Conservation (phyloP, 2,113 vertebrate genomes). For the Pampusana beccarii region DNA sequence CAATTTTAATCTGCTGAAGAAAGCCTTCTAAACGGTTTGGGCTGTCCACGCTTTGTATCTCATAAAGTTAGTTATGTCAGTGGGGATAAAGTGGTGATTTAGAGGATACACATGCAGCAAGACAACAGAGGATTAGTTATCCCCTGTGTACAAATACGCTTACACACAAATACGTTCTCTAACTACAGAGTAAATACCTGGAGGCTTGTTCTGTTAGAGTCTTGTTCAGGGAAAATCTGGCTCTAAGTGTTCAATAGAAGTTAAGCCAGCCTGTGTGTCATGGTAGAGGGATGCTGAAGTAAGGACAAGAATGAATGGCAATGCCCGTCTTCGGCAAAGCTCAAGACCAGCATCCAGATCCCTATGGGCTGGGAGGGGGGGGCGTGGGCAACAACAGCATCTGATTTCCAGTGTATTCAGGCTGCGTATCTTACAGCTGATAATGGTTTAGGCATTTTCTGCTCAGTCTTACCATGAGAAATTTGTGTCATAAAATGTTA, state of each 20-base stretch:
- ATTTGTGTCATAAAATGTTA: background rate
- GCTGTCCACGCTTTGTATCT: background rate
- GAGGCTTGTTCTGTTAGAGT: background rate
- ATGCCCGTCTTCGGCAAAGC: background rate
- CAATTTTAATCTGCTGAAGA: background rate
- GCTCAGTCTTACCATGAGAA: background rate
- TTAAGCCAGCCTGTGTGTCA: background rate
- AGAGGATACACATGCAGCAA: background rate
- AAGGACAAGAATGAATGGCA: background rate
- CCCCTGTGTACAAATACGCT: background rate
- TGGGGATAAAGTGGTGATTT: background rate
- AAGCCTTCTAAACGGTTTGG: background rate
- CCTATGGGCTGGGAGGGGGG: rapidly evolving
- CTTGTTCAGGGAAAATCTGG: background rate
- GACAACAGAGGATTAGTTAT: background rate
- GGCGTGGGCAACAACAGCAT: background rate
- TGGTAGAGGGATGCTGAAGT: background rate
- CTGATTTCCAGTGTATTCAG: background rate
- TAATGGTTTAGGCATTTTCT: background rate
- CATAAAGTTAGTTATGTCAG: background rate
- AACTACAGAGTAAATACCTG: background rate
- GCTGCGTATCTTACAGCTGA: background rate
- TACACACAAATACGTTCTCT: background rate
- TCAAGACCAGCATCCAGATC: background rate
- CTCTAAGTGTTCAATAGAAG: background rate